These are phyloP conservation scores for Porites evermanni DNA, from an alignment of 92 coral and sea anemone genomes.

Conservation along the genomic window DNA sequence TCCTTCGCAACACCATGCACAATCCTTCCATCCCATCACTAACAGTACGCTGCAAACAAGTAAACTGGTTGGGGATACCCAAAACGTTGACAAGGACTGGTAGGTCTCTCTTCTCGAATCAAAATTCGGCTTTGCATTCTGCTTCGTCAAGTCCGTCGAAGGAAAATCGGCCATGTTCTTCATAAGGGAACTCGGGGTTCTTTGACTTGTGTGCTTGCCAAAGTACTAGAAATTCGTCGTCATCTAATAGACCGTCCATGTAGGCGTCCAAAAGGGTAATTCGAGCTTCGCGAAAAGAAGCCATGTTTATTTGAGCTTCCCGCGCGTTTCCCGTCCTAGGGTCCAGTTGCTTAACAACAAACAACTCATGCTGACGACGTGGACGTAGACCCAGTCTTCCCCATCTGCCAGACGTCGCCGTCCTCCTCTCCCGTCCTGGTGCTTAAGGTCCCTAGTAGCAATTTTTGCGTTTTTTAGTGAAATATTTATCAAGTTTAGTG, in stretches of 20 bases:
- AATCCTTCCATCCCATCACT: constrained; percentile 2
- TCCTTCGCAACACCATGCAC: constrained; percentile 4
- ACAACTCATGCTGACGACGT: constrained; percentile 8
- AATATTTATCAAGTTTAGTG: too few species aligned
- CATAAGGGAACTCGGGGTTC: constrained; percentile 14
- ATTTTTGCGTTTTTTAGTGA: too few species aligned
- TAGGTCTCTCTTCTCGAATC: not conserved
- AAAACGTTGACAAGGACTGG: not conserved
- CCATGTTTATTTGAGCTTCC: constrained; percentile 12
- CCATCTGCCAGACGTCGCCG: constrained; percentile 7
- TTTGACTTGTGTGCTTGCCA: constrained; percentile 13
- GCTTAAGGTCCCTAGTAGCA: constrained; percentile 22
- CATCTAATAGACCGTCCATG: constrained; percentile 8
- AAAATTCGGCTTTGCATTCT: constrained; percentile 15
- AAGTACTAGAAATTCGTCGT: constrained; percentile 9
- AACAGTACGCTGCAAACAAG: not conserved
- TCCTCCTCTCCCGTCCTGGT: constrained; percentile 37
- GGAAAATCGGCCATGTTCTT: constrained; percentile 16
- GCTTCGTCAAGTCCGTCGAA: constrained; percentile 5
- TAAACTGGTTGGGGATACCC: constrained; percentile 1
- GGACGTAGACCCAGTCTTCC: not conserved
- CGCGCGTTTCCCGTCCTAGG: not conserved
- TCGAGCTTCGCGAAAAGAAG: constrained; percentile 11
- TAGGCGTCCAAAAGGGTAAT: constrained; percentile 8
- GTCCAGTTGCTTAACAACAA: constrained; percentile 6